phyloP scores from a whole-genome alignment of 2,888 invertebrate species.

The Phymatocera aterrima region DNA sequence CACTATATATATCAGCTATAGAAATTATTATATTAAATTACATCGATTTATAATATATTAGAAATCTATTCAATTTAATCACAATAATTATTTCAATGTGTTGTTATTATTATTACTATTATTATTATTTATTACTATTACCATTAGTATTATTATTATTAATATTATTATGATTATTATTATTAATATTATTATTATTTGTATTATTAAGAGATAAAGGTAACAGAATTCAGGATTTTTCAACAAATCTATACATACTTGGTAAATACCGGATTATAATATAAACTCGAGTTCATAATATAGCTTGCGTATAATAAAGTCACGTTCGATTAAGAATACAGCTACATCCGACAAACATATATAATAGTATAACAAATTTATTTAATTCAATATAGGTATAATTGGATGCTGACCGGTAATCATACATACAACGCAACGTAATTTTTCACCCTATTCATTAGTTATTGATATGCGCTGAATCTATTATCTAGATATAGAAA shows the following conservation, averaged over 20 bases:
- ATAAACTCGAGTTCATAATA: neutral
- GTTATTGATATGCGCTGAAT: conserved; percentile 17
- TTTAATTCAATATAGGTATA: conserved; percentile 36
- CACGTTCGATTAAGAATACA: conserved; percentile 54
- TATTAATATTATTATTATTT: too few relatives aligned
- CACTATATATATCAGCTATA: conserved; percentile 45
- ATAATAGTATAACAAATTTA: conserved; percentile 58
- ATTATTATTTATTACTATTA: too few relatives aligned
- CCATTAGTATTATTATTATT: too few relatives aligned
- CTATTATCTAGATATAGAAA: neutral
- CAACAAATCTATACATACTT: conserved; percentile 59
- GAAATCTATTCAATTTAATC: conserved; percentile 39
- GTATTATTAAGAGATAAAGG: conserved; percentile 64
- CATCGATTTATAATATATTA: conserved; percentile 68
- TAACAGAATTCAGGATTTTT: conserved; percentile 60
- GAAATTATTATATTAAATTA: conserved; percentile 59
- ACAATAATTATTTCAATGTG: conserved; percentile 10
- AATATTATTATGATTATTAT: too few relatives aligned
- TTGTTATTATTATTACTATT: conserved; percentile 53
- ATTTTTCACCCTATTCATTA: neutral
- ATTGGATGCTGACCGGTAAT: too few relatives aligned
- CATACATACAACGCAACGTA: conserved; percentile 2
- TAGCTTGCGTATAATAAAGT: neutral
- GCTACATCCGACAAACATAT: conserved; percentile 58
- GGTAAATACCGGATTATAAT: conserved; percentile 46